A percentile compares a stretch with the other conserved stretches of the same genome.
Evolutionary conservation across 2,797 vertebrate genomes (phyloP).

Genomic region (Chromis chromis): DNA sequence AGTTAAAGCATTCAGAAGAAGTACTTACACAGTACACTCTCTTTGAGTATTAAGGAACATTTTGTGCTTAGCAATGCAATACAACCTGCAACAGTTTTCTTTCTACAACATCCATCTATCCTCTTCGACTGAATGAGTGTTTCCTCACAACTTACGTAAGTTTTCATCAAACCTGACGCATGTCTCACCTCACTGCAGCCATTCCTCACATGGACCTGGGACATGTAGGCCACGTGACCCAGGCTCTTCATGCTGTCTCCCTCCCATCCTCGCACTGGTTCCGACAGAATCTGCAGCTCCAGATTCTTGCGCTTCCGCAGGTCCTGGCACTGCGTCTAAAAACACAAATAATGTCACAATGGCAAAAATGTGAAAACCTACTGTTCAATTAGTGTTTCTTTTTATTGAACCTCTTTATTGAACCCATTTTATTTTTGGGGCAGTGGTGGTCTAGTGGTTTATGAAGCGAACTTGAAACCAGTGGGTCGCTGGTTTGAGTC

Average conservation of each 20-base stretch:
- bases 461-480: too few relatives aligned
- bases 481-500: too few relatives aligned
- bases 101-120: background rate
- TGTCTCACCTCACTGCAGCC: conserved; percentile 90
- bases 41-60: background rate
- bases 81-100: background rate
- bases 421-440: too few relatives aligned
- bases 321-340: conserved; percentile 93
- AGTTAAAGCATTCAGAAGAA: background rate
- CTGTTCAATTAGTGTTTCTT: background rate
- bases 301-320: conserved; percentile 95
- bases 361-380: background rate
- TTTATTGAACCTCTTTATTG: background rate
- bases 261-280: conserved; percentile 95
- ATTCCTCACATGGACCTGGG: conserved; percentile 92
- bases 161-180: background rate
- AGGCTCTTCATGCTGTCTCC: conserved; percentile 95
- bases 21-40: background rate
- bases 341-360: conserved; percentile 5
- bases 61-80: conserved; percentile 5
- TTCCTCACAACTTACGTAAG: background rate
- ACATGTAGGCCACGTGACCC: conserved; percentile 93
- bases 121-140: background rate
- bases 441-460: too few relatives aligned
- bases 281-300: conserved; percentile 96